Percentiles rank a stretch among this genome's conserved stretches.
phyloP scores from a whole-genome alignment of 92 coral and sea anemone species.

The Zoanthus sociatus region DNA sequence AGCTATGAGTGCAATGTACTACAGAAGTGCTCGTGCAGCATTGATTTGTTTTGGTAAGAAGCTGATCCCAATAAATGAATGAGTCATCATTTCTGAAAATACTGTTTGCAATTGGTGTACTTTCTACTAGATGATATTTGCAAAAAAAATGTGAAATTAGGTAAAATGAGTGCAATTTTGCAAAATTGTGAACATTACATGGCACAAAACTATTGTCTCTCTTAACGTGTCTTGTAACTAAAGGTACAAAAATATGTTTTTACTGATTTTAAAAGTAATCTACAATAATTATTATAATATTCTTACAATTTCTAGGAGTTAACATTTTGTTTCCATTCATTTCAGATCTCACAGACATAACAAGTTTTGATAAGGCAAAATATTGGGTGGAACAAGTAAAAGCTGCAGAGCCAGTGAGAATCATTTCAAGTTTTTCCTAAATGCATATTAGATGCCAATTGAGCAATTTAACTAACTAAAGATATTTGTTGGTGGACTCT shows the following conservation, averaged over 20 bases:
- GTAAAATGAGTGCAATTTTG: too few relatives aligned
- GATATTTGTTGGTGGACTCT: too few relatives aligned
- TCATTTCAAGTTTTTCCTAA: neutral
- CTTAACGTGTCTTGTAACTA: too few relatives aligned
- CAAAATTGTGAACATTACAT: too few relatives aligned
- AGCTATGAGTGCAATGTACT: conserved; percentile 99
- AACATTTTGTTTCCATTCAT: neutral
- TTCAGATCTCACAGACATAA: conserved; percentile 83
- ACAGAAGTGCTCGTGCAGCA: conserved; percentile 98
- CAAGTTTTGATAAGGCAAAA: conserved; percentile 93
- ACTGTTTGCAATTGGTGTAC: too few relatives aligned
- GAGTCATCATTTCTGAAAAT: neutral
- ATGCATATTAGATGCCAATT: too few relatives aligned
- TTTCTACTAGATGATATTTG: too few relatives aligned
- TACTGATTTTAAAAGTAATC: neutral
- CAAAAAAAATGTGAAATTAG: too few relatives aligned
- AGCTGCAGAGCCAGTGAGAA: conserved; percentile 92
- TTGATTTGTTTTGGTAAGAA: conserved; percentile 92
- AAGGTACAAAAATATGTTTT: neutral
- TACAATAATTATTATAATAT: too few relatives aligned
- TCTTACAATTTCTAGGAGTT: neutral
- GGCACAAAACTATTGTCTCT: too few relatives aligned
- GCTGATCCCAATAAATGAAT: neutral
- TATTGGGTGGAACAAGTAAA: conserved; percentile 95
- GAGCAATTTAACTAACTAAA: too few relatives aligned